phyloP scores from a whole-genome alignment of 2,888 invertebrate genomes.

The Lepidocyrtoides sp. region DNA sequence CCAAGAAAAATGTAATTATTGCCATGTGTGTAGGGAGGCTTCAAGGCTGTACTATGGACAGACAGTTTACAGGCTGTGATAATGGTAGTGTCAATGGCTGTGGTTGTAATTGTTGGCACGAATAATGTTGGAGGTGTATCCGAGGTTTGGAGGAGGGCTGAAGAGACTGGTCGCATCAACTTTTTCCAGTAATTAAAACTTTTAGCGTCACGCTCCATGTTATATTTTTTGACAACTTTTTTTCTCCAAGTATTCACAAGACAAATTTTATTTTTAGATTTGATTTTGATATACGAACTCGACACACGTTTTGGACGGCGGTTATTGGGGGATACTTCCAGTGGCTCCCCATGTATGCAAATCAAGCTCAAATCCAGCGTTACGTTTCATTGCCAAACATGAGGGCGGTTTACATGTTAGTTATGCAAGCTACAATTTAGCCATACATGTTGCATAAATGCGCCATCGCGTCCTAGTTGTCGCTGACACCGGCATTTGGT shows the following conservation, averaged over 20 bases:
- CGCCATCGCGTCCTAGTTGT: neutral
- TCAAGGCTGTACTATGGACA: conserved; percentile 83
- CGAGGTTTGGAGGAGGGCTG: conserved; percentile 79
- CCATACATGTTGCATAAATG: neutral
- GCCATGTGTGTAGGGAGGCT: conserved; percentile 82
- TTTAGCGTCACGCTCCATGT: neutral
- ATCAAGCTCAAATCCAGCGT: conserved; percentile 85
- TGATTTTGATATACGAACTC: conserved; percentile 82
- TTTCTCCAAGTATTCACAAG: neutral
- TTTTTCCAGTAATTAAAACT: conserved; percentile 78
- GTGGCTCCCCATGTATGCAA: conserved; percentile 84
- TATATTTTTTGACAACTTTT: no score
- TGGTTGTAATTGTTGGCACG: conserved; percentile 78
- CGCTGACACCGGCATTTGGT: conserved; percentile 43
- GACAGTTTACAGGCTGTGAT: conserved; percentile 82
- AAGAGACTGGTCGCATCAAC: conserved; percentile 76
- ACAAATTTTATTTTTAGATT: conserved; percentile 59
- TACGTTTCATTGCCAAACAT: conserved; percentile 83
- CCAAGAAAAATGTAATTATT: neutral
- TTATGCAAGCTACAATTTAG: neutral
- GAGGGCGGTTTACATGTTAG: conserved; percentile 82
- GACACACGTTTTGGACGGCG: conserved; percentile 84
- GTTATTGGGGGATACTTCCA: conserved; percentile 81
- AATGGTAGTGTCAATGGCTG: conserved; percentile 80
- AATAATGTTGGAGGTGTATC: conserved; percentile 80